Evolutionary conservation across 2,797 vertebrate species (phyloP), one percentile per base, ranked within the genome.

Genomic region (Emydoidea blandingii): DNA sequence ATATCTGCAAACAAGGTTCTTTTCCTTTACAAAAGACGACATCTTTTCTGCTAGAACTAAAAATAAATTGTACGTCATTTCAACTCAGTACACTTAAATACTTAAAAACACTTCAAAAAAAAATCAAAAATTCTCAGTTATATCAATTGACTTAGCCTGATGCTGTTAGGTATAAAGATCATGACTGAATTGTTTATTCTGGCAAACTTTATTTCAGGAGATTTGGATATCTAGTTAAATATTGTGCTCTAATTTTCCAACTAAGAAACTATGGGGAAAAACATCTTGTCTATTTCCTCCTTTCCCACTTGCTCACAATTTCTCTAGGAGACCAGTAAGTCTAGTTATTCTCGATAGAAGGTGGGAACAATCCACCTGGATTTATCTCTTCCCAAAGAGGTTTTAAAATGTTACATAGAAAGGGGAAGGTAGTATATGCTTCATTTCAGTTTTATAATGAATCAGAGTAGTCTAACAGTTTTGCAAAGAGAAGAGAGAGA

Each of bases 61-160:
- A 16, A 52, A 90, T 37, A n/a, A 54, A 59, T 92, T 94, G 12
- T 50, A 80, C 79, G 90, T 53, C 8, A 29, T 87, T 96, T 92
- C 6, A 78, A 83, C 41, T 92, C 15, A 1, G 7, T 91, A 92
- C 34, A 54, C 52, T 82, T 56, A 54, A 54, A 92, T 29, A 59
- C 52, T 83, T 56, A 54, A 54, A 56, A 23, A 56, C 54, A 27
- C 25, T 56, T 23, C 3, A 54, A 54, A 54, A 54, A 54, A 54
- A 54, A 9, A 56, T 56, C 54, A 56, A 25, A 79, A 92, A 19
- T 74, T 95, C 89, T 95, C 89, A 97, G 93, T 96, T 96, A 15
- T 62, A 62, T 62, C 59, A 41, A 23, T 23, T 74, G 68, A 41
- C 37, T 23, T 74, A 74, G 11, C 12, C 19, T 44, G 37, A 74